A percentile compares a stretch with the other conserved stretches of the same genome.
phyloP scores from a whole-genome alignment of 37 sponge, comb jelly and placozoan genomes.

The Chondrosia reniformis region DNA sequence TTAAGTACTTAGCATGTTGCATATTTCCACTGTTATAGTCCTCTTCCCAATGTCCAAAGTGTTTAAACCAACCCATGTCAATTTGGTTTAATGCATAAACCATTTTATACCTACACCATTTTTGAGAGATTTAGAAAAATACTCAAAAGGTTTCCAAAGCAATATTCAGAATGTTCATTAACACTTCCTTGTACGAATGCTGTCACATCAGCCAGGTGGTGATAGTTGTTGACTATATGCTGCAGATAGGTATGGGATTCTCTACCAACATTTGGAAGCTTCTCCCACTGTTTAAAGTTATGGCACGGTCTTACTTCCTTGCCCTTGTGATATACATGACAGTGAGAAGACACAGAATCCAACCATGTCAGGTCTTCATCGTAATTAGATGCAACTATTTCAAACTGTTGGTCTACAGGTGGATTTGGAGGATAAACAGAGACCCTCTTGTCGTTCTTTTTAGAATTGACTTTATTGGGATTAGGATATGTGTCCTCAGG shows the following conservation, averaged over 20 bases:
- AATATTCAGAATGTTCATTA: neutral
- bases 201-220: constrained; percentile 12
- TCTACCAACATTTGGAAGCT: constrained; percentile 27
- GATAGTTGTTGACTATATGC: constrained; percentile 23
- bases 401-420: neutral
- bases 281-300: constrained; percentile 18
- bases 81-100: no score
- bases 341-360: neutral
- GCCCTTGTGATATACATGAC: constrained; percentile 37
- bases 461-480: neutral
- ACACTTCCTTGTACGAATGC: constrained; percentile 15
- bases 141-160: neutral
- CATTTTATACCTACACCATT: neutral
- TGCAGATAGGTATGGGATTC: constrained; percentile 23
- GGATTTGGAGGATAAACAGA: neutral
- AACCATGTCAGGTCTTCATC: constrained; percentile 21
- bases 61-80: neutral
- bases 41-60: neutral
- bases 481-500: neutral
- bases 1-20: neutral
- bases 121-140: neutral
- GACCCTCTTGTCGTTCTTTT: neutral
- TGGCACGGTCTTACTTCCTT: neutral
- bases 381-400: constrained; percentile 21
- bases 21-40: neutral